Evolutionary conservation across 1,140 invertebrate genomes (phyloP), one percentile per base, ranked within the genome.

Genomic region (Ooceraea biroi): DNA sequence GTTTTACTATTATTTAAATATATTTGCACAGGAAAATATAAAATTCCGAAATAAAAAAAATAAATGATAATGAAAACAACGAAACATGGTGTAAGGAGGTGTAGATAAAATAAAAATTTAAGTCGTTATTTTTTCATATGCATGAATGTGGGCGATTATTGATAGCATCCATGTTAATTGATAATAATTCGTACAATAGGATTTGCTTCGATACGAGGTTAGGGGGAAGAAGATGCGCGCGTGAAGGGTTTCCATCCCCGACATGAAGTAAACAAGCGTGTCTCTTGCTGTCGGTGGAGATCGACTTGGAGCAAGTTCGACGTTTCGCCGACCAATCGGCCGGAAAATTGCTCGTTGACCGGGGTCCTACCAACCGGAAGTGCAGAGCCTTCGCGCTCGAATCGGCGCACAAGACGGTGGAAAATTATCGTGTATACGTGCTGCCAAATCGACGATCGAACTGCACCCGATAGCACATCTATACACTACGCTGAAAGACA

Each of bases 311-410:
- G 63, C 74, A 85, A 88, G 83, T 88, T 85, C 55, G 86, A 88
- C 86, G 83, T 88, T 88, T 82, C 86, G 44, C 19, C 44, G 83
- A 66, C 73, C 87, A 88, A 88, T 88, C 86, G 86, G 68, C 84
- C 84, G 78, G 86, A 88, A 88, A 88, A 88, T 88, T 88, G 87
- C 83, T 88, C 86, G 86, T 85, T 85, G 83, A 88, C 83, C 83
- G 84, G 60, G 30, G 83, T 85, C 73, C 83, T 72, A 71, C 63
- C 77, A 65, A 85, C 72, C 87, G 87, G 86, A 88, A 88, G 86
- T 69, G 36, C 60, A 61, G 76, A 78, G 58, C 57, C 30, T 61
- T 74, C 69, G 83, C 66, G 71, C 71, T 84, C 83, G 83, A 82
- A 71, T 73, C 83, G 84, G 63, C 74, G 74, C 69, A 61, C 82